phyloP scores from a whole-genome alignment of 1,140 invertebrate genomes.

The Leptestheria dahalacensis region DNA sequence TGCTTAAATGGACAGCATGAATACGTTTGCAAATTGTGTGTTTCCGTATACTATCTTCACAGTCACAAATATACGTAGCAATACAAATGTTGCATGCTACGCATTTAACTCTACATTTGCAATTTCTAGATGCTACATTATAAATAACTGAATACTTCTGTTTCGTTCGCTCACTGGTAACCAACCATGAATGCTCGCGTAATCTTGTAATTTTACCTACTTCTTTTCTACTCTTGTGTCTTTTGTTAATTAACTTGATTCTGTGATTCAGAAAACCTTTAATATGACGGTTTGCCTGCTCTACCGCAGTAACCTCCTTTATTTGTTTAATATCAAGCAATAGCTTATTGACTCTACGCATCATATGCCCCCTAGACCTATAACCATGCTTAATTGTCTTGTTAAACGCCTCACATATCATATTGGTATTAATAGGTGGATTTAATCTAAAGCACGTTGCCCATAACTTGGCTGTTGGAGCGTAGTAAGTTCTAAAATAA shows the following conservation, averaged over 20 bases:
- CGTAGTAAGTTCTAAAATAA: background rate
- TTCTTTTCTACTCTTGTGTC: background rate
- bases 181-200: background rate
- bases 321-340: background rate
- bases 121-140: background rate
- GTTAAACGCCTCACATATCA: background rate
- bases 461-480: background rate
- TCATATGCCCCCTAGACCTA: background rate
- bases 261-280: background rate
- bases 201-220: background rate
- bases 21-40: background rate
- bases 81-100: background rate
- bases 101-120: background rate
- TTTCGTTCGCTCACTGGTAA: background rate
- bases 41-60: background rate
- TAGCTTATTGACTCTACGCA: background rate
- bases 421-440: background rate
- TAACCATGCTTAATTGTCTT: background rate
- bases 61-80: background rate
- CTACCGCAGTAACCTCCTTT: background rate
- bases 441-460: background rate
- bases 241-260: background rate
- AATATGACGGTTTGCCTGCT: background rate
- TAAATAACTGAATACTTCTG: background rate
- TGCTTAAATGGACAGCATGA: background rate